Evolutionary conservation across 2,113 vertebrate species (phyloP).

Genomic region (Gnathonemus longibarbis): DNA sequence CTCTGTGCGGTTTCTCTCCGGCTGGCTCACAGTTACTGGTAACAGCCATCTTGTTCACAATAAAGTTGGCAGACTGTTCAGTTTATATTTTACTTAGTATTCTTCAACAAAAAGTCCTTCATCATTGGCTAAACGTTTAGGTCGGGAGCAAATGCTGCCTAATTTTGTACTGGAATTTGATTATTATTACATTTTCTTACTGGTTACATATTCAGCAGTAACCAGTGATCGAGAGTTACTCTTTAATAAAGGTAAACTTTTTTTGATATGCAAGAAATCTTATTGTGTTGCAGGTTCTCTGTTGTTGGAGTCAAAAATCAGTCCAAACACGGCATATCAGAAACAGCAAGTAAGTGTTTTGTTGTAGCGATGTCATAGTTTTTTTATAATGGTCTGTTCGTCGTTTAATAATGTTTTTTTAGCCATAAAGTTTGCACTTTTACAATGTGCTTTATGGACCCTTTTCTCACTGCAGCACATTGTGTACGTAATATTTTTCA

Average conservation of each 20-base stretch:
- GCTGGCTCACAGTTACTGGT: not conserved
- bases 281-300: conserved; percentile 75
- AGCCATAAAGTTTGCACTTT: not conserved
- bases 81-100: not conserved
- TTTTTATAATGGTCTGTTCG: not conserved
- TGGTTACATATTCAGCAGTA: not conserved
- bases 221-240: not conserved
- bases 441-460: not conserved
- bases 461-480: not conserved
- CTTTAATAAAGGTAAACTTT: not conserved
- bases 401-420: not conserved
- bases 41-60: conserved; percentile 13
- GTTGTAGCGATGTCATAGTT: not conserved
- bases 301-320: conserved; percentile 96
- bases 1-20: not conserved
- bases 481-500: not conserved
- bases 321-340: conserved; percentile 96
- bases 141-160: not conserved
- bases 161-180: not conserved
- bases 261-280: not conserved
- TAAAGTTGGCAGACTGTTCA: conserved; percentile 6
- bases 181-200: not conserved
- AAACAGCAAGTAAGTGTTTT: conserved; percentile 87
- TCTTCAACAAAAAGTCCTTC: not conserved
- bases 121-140: not conserved